A percentile compares a stretch with the other conserved stretches of the same genome.
These are phyloP conservation scores for Siderastrea radians DNA, from an alignment of 92 coral and sea anemone species.

Conservation along the genomic window DNA sequence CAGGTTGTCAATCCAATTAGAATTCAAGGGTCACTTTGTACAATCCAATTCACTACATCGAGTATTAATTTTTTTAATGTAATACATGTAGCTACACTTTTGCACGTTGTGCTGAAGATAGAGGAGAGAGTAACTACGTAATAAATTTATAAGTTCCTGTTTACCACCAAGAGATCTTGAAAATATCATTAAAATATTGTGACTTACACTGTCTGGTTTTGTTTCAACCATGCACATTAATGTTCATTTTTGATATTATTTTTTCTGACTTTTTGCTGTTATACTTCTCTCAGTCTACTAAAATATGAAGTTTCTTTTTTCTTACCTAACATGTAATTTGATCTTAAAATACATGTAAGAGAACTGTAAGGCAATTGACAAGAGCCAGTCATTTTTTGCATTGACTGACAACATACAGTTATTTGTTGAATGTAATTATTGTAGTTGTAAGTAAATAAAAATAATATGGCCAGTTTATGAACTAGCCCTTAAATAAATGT, in stretches of 20 bases:
- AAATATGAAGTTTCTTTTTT: slow-evolving; percentile 11
- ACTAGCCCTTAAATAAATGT: slow-evolving; percentile 45
- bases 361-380: background rate
- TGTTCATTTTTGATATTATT: background rate
- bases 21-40: too few species aligned
- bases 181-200: slow-evolving; percentile 6
- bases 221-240: background rate
- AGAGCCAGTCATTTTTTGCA: background rate
- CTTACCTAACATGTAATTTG: background rate
- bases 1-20: too few species aligned
- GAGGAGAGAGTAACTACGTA: background rate
- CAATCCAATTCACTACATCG: too few species aligned
- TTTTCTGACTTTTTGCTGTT: background rate
- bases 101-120: too few species aligned
- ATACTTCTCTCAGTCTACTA: background rate
- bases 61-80: too few species aligned
- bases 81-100: too few species aligned
- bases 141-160: background rate
- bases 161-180: slow-evolving; percentile 4
- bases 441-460: slow-evolving; percentile 26
- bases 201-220: slow-evolving; percentile 14
- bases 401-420: slow-evolving; percentile 11
- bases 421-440: slow-evolving; percentile 3
- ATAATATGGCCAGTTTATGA: slow-evolving; percentile 34
- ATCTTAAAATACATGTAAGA: background rate